A percentile compares a stretch with the other conserved stretches of the same genome.
These are phyloP conservation scores for Meiosimyza platycephala DNA, from an alignment of 2,888 invertebrate genomes.

Conservation along the genomic window DNA sequence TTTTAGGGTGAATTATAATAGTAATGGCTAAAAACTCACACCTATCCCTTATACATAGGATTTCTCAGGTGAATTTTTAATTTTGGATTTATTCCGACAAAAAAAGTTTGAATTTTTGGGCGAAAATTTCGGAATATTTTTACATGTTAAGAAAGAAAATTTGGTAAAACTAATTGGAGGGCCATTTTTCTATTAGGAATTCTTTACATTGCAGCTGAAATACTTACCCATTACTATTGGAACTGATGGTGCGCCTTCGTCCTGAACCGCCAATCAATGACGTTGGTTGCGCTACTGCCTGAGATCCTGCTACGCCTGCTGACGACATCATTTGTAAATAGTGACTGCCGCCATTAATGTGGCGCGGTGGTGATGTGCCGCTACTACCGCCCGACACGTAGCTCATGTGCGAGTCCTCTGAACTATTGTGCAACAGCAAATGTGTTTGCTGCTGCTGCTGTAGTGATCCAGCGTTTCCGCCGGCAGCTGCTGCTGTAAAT, in stretches of 20 bases:
- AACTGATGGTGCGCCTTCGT: slow-evolving; percentile 66
- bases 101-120: too few species aligned
- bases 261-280: slow-evolving; percentile 48
- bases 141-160: too few species aligned
- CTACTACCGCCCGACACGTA: slow-evolving; percentile 34
- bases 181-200: too few species aligned
- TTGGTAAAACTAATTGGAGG: too few species aligned
- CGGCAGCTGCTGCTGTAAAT: slow-evolving; percentile 53
- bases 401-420: slow-evolving; percentile 33
- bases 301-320: slow-evolving; percentile 51
- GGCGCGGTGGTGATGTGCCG: slow-evolving; percentile 46
- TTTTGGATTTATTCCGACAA: too few species aligned
- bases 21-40: too few species aligned
- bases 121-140: too few species aligned
- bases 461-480: slow-evolving; percentile 41
- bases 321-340: slow-evolving; percentile 57
- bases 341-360: slow-evolving; percentile 45
- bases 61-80: too few species aligned
- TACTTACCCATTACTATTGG: slow-evolving; percentile 67
- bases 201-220: neutral
- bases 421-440: slow-evolving; percentile 9
- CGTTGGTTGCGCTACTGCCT: slow-evolving; percentile 44
- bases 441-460: neutral
- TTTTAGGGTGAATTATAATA: too few species aligned
- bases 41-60: too few species aligned